Base-by-base conservation (phyloP, 2,888 invertebrate species). In the Orthonevra nobilis region DNA sequence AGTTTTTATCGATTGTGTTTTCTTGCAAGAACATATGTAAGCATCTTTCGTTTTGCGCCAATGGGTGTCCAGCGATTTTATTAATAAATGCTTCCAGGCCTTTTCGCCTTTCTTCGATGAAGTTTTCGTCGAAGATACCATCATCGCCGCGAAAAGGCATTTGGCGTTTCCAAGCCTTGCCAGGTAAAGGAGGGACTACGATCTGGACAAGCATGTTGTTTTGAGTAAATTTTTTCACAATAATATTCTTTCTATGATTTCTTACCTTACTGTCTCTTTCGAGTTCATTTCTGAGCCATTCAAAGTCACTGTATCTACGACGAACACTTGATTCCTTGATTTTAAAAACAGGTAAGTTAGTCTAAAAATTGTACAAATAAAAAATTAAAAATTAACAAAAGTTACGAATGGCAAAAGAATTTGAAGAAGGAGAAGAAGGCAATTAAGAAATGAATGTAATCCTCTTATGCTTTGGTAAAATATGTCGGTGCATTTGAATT, bases 11-110 rank as follows among this genome's bases (percentile, higher is more conserved):
- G 89, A 99, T 99, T 86, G 94, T 93, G 50, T 95, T 95, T 86
- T 99, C 99, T 90, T 99, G 98, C 82, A 99, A 92, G 91, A 99
- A 99, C 96, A 99, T 99, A 90, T 99, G 99, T 86, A 99, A 93
- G 90, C 99, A 99, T 87, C 97, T 92, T 90, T 99, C 99, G 89
- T 99, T 99, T 91, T 99, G 99, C 72, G 99, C 99, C 87, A 99
- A 90, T 2, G 99, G 99, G 90, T 99, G 99, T 66, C 99, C 99
- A 54, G 98, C 98, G 87, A 99, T 97, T 92, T 99, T 99, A 91
- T 99, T 99, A 85, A 99, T 95, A 90, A 99, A 99, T 86, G 94
- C 93, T 92, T 99, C 99, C 85, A 99, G 91, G 81, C 95, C 98
- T 92, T 98, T 98, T 89, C 98, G 94, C 85, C 99, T 93, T 84